Evolutionary conservation across 2,113 vertebrate genomes (phyloP).

Genomic region (Fregetta grallaria): DNA sequence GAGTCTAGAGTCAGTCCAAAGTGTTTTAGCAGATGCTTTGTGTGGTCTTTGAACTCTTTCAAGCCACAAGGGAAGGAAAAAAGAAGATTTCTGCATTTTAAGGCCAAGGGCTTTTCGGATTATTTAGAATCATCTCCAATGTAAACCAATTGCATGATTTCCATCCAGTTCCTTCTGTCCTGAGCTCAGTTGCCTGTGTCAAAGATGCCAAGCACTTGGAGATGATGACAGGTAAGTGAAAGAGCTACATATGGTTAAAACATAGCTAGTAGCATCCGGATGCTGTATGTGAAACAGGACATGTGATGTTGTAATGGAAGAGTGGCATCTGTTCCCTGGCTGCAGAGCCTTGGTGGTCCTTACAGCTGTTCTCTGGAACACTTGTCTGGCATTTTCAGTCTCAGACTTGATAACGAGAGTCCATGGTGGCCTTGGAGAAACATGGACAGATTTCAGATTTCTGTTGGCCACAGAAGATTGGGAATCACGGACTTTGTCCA

Average conservation of each 20-base stretch:
- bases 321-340: not conserved
- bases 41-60: slow-evolving; percentile 31
- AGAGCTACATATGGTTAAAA: slow-evolving; percentile 30
- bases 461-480: not conserved
- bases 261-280: not conserved
- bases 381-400: not conserved
- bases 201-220: slow-evolving; percentile 22
- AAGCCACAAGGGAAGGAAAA: not conserved
- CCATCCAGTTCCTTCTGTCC: not conserved
- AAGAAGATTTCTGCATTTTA: not conserved
- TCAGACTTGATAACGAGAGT: not conserved
- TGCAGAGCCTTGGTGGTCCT: not conserved
- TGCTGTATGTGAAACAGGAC: not conserved
- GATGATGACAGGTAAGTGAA: slow-evolving; percentile 45
- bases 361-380: not conserved
- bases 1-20: slow-evolving; percentile 2
- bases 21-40: slow-evolving; percentile 41
- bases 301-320: not conserved
- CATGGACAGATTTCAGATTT: not conserved
- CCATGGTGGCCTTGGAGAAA: not conserved
- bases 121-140: slow-evolving; percentile 37
- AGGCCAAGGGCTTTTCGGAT: not conserved
- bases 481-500: not conserved
- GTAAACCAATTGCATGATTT: not conserved
- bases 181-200: not conserved